These are phyloP conservation scores for Mythimna loreyi DNA, from an alignment of 2,888 invertebrate species.

Conservation along the genomic window DNA sequence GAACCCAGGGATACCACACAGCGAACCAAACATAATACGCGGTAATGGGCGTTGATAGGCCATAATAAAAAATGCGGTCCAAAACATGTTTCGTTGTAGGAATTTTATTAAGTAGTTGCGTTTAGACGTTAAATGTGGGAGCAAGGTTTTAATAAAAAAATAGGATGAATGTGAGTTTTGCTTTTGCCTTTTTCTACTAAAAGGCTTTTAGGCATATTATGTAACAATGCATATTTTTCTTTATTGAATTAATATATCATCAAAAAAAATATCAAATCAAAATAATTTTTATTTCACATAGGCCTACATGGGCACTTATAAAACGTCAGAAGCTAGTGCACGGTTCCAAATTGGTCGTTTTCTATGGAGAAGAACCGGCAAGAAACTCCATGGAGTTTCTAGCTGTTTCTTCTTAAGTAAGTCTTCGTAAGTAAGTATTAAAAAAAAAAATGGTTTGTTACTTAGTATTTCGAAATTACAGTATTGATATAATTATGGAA, in stretches of 20 bases:
- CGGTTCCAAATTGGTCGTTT: too few relatives aligned
- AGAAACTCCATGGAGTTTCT: too few relatives aligned
- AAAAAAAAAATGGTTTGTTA: too few relatives aligned
- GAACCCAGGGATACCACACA: conserved; percentile 77
- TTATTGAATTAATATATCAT: not conserved
- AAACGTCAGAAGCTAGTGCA: too few relatives aligned
- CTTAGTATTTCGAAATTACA: too few relatives aligned
- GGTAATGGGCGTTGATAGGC: conserved; percentile 83
- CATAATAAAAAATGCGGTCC: conserved; percentile 70
- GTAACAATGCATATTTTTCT: not conserved
- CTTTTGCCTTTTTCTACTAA: not conserved
- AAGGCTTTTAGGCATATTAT: not conserved
- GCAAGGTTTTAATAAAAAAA: conserved; percentile 30
- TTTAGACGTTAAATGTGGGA: conserved; percentile 53
- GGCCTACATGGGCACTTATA: too few relatives aligned
- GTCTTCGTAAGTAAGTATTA: too few relatives aligned
- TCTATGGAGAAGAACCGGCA: too few relatives aligned
- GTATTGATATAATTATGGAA: too few relatives aligned
- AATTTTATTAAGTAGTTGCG: conserved; percentile 57
- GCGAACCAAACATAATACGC: conserved; percentile 84
- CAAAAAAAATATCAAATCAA: too few relatives aligned
- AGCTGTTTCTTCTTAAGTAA: too few relatives aligned
- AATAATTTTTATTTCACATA: too few relatives aligned
- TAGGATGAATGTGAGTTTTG: conserved; percentile 19
- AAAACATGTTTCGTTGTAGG: conserved; percentile 54